phyloP scores from a whole-genome alignment of 2,113 vertebrate genomes.

The Sclerurus mexicanus region DNA sequence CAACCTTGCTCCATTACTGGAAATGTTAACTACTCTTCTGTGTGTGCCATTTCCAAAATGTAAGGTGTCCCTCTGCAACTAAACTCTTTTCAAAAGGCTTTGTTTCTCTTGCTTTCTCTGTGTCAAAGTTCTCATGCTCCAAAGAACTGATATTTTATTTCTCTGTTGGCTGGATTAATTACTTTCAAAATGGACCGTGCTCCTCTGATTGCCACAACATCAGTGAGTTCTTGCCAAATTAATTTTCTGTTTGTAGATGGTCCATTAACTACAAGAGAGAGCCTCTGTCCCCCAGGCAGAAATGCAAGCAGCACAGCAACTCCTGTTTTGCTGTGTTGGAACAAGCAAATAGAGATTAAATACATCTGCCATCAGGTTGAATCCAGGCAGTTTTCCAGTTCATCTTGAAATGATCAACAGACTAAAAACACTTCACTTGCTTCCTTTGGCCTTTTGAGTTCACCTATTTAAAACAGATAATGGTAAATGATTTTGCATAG shows the following conservation, averaged over 20 bases:
- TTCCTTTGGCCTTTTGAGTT: neutral
- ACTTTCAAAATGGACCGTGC: constrained; percentile 12
- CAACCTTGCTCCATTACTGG: neutral
- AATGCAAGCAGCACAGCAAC: neutral
- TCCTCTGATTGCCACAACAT: constrained; percentile 42
- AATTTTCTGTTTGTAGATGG: constrained; percentile 66
- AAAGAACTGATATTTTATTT: constrained; percentile 23
- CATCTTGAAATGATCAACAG: neutral
- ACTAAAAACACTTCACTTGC: neutral
- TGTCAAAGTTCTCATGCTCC: neutral
- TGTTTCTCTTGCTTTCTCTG: neutral
- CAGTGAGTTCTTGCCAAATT: constrained; percentile 57
- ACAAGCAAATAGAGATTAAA: constrained; percentile 39
- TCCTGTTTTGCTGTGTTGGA: constrained; percentile 12
- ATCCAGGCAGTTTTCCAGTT: constrained; percentile 26
- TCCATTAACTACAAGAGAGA: constrained; percentile 56
- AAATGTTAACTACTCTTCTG: neutral
- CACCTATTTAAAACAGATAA: neutral
- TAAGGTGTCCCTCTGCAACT: neutral
- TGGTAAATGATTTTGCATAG: neutral
- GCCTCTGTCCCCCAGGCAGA: constrained; percentile 31
- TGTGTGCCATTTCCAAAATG: neutral
- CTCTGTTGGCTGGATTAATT: constrained; percentile 53
- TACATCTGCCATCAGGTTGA: constrained; percentile 10
- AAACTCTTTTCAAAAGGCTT: neutral